Evolutionary conservation across 2,888 invertebrate genomes (phyloP), one percentile per base, ranked within the genome.

Genomic region (Scaptomyza caliginosa): DNA sequence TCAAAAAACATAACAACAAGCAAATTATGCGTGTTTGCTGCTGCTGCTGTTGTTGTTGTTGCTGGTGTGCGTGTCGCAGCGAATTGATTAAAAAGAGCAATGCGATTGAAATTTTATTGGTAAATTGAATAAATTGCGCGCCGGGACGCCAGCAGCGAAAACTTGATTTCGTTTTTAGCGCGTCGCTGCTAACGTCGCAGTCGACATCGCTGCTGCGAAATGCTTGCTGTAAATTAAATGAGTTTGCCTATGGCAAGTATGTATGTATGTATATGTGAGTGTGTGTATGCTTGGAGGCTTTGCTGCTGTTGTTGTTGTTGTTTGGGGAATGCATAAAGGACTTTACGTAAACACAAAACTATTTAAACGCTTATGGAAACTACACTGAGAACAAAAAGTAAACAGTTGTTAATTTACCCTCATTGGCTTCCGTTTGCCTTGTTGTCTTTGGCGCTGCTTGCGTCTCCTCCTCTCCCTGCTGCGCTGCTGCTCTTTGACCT

Each of bases 71-170:
- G 74, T 63, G 77, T 68, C 71, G 67, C 71, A 51, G 88, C 77
- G 88, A 88, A 89, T 89, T 90, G 89, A 90, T 89, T 90, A 90
- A 89, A 90, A 90, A 84, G 81, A 82, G 84, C 82, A 81, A 82
- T 77, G 88, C 86, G 88, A 90, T 90, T 90, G 89, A 77, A 89
- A 89, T 86, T 89, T 90, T 89, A 90, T 90, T 90, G 89, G 88
- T 79, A 90, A 90, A 90, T 90, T 90, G 90, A 90, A 90, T 82
- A 82, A 82, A 81, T 74, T 82, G 79, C 86, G 74, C 83, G 60
- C 62, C 57, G 56, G 66, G 73, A 57, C 45, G 51, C 51, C 67
- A 50, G 43, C 60, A 55, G 42, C 68, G 2, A 55, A 67, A 80
- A 80, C 84, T 70, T 77, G 65, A 58, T 63, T 59, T 34, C 56